Base-by-base conservation (phyloP, 2,888 invertebrate genomes). In the Cybosia mesomella region DNA sequence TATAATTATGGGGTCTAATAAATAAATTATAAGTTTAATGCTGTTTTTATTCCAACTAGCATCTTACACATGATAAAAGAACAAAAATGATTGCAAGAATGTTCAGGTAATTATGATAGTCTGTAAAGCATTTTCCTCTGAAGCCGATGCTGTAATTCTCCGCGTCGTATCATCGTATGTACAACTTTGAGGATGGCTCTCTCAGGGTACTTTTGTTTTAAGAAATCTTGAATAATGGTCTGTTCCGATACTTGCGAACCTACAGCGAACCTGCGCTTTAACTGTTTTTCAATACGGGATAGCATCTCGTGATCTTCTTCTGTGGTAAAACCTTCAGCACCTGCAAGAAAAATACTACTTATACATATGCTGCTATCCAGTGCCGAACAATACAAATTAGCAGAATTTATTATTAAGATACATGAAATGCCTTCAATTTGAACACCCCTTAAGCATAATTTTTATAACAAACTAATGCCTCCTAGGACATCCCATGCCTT, bases 191-290 rank as follows among this genome's bases (percentile, higher is more conserved):
- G 92, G 70, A 99, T 96, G 8, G 98, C 96, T 68, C 97, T 95
- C 89, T 99, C 98, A 0, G 98, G 97, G 89, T 98, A 99, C 90
- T 98, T 98, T 91, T 98, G 97, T 15, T 96, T 95, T 7, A 96
- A 89, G 84, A 97, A 98, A 92, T 99, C 99, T 83, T 98, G 98
- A 39, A 99, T 95, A 77, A 99, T 98, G 76, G 97, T 98, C 87
- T 98, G 98, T 87, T 99, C 98, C 0, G 99, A 99, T 0, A 99
- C 98, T 92, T 98, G 99, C 0, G 98, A 98, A n/a, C 99, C 99
- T 75, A 99, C 97, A 0, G 98, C 98, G 90, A 99, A 99, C 70
- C 99, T 96, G 66, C 97, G 96, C 92, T 99, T 99, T 70, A 99
- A 89, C 89, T 99, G 99, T 85, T 97, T 98, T 89, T 99, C 99